phyloP scores from a whole-genome alignment of 2,113 vertebrate genomes.

The Axis porcinus region DNA sequence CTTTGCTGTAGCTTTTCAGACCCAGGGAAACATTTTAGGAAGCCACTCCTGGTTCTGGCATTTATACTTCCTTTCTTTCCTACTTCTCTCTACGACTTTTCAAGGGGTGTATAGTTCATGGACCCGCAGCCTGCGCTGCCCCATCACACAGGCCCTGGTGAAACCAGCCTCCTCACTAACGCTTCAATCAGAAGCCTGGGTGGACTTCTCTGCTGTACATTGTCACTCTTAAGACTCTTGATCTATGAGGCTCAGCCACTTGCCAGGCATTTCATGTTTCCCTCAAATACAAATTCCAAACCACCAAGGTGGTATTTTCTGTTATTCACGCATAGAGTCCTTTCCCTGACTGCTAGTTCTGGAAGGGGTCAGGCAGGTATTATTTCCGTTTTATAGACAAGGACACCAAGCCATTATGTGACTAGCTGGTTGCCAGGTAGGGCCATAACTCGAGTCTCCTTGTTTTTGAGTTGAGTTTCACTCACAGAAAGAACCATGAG shows the following conservation, averaged over 20 bases:
- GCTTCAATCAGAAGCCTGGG: not conserved
- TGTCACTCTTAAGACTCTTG: too few species aligned
- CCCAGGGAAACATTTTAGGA: not conserved
- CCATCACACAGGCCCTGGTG: accelerated
- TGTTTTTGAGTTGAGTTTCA: not conserved
- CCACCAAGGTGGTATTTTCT: not conserved
- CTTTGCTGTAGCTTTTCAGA: not conserved
- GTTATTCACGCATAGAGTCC: not conserved
- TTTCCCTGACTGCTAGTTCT: not conserved
- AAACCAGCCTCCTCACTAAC: not conserved
- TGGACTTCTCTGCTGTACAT: not conserved
- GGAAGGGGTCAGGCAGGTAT: not conserved
- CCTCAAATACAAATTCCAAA: not conserved
- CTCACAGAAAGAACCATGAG: not conserved
- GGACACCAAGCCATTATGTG: not conserved
- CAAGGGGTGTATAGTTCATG: not conserved
- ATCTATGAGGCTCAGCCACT: not conserved
- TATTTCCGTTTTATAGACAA: not conserved
- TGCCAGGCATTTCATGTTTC: not conserved
- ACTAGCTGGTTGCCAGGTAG: not conserved
- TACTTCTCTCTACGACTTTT: not conserved
- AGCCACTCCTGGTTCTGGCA: not conserved
- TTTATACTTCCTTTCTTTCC: not conserved
- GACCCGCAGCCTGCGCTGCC: not conserved
- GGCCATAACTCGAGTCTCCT: not conserved